A percentile compares a stretch with the other conserved stretches of the same genome.
phyloP scores from a whole-genome alignment of 2,888 invertebrate genomes.

The Tetragonisca angustula region DNA sequence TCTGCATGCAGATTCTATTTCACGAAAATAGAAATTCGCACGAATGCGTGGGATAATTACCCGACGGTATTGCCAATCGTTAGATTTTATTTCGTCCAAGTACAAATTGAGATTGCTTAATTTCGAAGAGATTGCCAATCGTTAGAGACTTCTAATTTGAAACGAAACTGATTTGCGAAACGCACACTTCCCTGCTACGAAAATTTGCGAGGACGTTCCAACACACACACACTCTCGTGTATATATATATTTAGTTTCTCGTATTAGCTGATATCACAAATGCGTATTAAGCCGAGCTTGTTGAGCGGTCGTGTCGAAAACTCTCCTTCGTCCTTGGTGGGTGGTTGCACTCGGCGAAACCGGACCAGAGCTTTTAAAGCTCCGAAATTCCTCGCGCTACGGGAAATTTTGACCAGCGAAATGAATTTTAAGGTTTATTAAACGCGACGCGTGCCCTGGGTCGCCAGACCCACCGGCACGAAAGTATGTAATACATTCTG shows the following conservation, averaged over 20 bases:
- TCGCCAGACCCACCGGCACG: background rate
- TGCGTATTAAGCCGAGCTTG: background rate
- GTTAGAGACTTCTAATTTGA: too few species aligned
- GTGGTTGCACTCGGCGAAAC: background rate
- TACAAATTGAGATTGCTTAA: too few species aligned
- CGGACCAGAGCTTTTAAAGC: background rate
- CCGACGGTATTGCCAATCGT: too few species aligned
- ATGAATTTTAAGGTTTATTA: constrained; percentile 16
- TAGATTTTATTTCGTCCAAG: too few species aligned
- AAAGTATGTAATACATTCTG: background rate
- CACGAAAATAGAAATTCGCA: too few species aligned
- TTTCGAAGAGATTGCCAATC: too few species aligned
- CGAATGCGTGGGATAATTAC: too few species aligned
- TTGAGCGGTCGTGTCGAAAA: constrained; percentile 3
- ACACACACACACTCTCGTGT: background rate
- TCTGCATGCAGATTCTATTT: too few species aligned
- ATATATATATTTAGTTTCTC: background rate
- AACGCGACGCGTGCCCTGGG: background rate
- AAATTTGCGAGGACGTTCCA: too few species aligned
- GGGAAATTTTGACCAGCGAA: background rate
- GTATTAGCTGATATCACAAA: constrained; percentile 9
- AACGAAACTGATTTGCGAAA: too few species aligned
- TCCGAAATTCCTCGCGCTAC: background rate
- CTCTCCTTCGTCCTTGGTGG: background rate
- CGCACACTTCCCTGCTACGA: too few species aligned